Conservation (phyloP, 2,797 vertebrate genomes). For the Epinephelus malabaricus region DNA sequence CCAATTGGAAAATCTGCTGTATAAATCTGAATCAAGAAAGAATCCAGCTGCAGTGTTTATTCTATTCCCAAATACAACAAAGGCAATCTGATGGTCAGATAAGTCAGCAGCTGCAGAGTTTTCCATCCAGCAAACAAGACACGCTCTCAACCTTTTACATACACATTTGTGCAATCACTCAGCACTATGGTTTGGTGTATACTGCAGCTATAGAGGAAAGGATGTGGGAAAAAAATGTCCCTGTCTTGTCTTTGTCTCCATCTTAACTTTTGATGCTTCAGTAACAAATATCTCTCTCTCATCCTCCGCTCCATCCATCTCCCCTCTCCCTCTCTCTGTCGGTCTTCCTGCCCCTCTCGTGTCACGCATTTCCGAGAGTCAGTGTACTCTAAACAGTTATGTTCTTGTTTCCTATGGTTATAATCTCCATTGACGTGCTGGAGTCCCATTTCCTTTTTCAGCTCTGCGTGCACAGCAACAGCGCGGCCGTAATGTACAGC, state of each 20-base stretch:
- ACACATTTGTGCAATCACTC: conserved; percentile 50
- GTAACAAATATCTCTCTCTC: conserved; percentile 57
- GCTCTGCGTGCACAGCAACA: conserved; percentile 53
- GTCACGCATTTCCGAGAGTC: conserved; percentile 71
- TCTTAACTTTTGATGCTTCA: conserved; percentile 58
- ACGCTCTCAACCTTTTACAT: conserved; percentile 52
- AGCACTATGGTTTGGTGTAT: conserved; percentile 26
- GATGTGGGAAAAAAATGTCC: conserved; percentile 41
- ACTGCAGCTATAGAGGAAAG: conserved; percentile 29
- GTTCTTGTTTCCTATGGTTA: conserved; percentile 81
- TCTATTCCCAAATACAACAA: conserved; percentile 45
- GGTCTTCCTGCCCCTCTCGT: conserved; percentile 69
- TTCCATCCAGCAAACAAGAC: conserved; percentile 65
- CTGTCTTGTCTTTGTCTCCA: conserved; percentile 60
- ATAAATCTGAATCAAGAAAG: conserved; percentile 17
- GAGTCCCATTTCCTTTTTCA: conserved; percentile 82
- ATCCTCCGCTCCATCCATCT: conserved; percentile 43
- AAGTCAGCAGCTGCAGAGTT: conserved; percentile 56
- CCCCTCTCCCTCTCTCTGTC: conserved; percentile 11
- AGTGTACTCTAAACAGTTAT: conserved; percentile 80
- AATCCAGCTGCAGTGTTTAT: conserved; percentile 58
- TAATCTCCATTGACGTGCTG: conserved; percentile 76
- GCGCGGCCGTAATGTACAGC: conserved; percentile 60
- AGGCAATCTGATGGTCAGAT: conserved; percentile 65
- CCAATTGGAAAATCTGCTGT: background rate